These are phyloP conservation scores for Sitophilus oryzae DNA, from an alignment of 1,140 invertebrate species.

Conservation along the genomic window DNA sequence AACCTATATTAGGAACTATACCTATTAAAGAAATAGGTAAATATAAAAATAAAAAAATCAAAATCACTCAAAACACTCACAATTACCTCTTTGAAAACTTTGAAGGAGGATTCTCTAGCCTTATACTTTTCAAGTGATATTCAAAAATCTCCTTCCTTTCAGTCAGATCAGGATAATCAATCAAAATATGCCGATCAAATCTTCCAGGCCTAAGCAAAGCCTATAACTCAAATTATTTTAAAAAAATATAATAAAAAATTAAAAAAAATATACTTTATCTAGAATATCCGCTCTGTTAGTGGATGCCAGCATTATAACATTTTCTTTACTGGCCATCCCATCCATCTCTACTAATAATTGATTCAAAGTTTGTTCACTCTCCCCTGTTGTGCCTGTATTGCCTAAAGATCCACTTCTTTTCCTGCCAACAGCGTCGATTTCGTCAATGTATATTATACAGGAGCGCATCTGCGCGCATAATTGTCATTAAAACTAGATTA, in stretches of 20 bases:
- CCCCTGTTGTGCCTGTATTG: slow-evolving; percentile 57
- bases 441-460: slow-evolving; percentile 99
- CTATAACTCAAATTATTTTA: no score
- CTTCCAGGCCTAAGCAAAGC: slow-evolving; percentile 89
- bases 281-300: slow-evolving; percentile 95
- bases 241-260: no score
- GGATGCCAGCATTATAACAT: slow-evolving; percentile 90
- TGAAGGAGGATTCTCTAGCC: slow-evolving; percentile 60
- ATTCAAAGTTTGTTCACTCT: slow-evolving; percentile 94
- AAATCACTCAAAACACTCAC: no score
- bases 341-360: slow-evolving; percentile 98
- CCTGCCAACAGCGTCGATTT: slow-evolving; percentile 95
- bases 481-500: no score
- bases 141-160: slow-evolving; percentile 94
- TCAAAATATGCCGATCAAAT: slow-evolving; percentile 95
- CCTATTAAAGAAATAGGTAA: no score
- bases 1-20: no score
- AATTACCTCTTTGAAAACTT: slow-evolving; percentile 58
- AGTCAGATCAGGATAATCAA: slow-evolving; percentile 84
- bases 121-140: slow-evolving; percentile 80
- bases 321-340: slow-evolving; percentile 89
- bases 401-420: slow-evolving; percentile 60
- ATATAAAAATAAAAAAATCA: no score
- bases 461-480: slow-evolving; percentile 81
- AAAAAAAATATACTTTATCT: no score